Base-by-base conservation (phyloP, 2,888 invertebrate genomes). In the Trachelus tabidus region DNA sequence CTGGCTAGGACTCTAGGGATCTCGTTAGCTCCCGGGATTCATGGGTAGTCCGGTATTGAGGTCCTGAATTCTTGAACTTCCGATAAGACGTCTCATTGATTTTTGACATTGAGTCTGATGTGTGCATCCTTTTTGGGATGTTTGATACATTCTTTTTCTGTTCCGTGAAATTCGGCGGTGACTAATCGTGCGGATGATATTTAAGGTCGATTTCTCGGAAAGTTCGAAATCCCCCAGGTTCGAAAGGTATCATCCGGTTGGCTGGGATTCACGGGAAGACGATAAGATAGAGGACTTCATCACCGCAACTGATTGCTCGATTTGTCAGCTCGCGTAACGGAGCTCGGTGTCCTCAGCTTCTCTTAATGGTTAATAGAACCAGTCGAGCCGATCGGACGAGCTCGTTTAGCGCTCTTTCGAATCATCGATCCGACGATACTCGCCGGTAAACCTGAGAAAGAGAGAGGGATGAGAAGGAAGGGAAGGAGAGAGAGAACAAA, bases 241-340 rank as follows among this genome's bases (percentile, higher is more conserved):
- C 30, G 71, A 15, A 69, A 78, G 69, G 80, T 79, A 83, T 40
- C 40, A 82, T 81, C 81, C 82, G 79, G 81, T 79, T 40, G 75
- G 75, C 73, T 75, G 75, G 79, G 77, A 79, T 79, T 76, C 69
- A 37, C 69, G 56, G 75, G 77, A 83, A 82, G 76, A 85, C 84
- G 87, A 85, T 87, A 89, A 89, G 89, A 89, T 86, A 85, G 83
- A 89, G 83, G 86, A 89, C 88, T 90, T 89, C 88, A 89, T 89
- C 88, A 86, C 85, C 85, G 84, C 87, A 85, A 88, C 87, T 90
- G 89, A 90, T 90, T 89, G 89, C 86, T 83, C 89, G 88, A 89
- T 90, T 89, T 87, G 88, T 90, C 89, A 89, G 84, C 82, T 83
- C 4, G 12, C 69, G 34, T 78, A 75, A 78, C 78, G 69, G 78